Conservation (phyloP, 30 jellyfish, hydroid and myxozoan genomes). For the Phacellophora camtschatica region DNA sequence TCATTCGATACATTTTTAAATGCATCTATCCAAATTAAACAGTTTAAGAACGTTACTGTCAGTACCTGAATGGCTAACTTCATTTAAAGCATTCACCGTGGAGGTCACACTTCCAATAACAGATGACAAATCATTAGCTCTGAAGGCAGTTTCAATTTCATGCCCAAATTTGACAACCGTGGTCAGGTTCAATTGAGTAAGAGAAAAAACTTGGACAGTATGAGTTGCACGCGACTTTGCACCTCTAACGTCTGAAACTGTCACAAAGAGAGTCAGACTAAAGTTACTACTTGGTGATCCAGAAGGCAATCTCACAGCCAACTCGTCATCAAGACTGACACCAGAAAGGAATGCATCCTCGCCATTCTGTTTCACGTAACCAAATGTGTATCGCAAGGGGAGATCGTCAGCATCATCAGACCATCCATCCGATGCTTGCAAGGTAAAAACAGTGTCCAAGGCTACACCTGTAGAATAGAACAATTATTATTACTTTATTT, state of each 20-base stretch:
- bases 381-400: constrained; percentile 62
- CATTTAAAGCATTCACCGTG: constrained; percentile 25
- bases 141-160: constrained; percentile 51
- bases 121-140: constrained; percentile 57
- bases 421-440: constrained; percentile 79
- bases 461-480: constrained; percentile 68
- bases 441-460: constrained; percentile 49
- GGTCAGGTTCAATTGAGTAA: not conserved
- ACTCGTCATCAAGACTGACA: constrained; percentile 54
- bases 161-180: not conserved
- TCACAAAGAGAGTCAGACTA: constrained; percentile 55
- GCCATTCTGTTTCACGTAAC: constrained; percentile 36
- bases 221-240: constrained; percentile 42
- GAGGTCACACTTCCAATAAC: constrained; percentile 44
- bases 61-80: constrained; percentile 32
- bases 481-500: no score
- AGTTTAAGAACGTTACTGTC: no score
- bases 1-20: not conserved
- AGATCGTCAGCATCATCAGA: constrained; percentile 62
- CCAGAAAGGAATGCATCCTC: constrained; percentile 48
- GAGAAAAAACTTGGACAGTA: constrained; percentile 32
- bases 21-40: no score
- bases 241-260: constrained; percentile 59
- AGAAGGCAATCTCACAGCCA: constrained; percentile 17
- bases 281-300: constrained; percentile 9